Evolutionary conservation across 2,888 invertebrate species (phyloP), one percentile per base, ranked within the genome.

Genomic region (Hypena proboscidalis): DNA sequence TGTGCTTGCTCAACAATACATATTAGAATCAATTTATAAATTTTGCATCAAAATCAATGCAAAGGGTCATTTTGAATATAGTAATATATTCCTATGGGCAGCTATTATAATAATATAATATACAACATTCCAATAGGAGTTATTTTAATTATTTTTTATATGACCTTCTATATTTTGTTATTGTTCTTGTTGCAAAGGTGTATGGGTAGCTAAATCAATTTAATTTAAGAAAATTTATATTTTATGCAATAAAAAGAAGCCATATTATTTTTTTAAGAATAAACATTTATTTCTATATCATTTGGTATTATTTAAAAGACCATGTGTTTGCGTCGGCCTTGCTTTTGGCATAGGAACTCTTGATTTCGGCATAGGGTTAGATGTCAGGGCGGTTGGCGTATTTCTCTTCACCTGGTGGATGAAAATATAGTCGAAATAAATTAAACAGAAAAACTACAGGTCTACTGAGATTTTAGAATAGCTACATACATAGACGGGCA

Each of bases 1-100:
- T 83, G 39, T 83, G 83, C 50, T 80, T 84, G 53, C 66, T 88
- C 29, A 90, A 89, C 59, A 84, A 83, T 55, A 89, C 89, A 5
- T 89, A 77, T 68, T 89, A 68, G 10, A 20, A 4, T 23, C 36
- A 35, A n/a, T 40, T 14, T 15, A 21, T 15, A 42, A 5, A 40
- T 45, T 52, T 43, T 25, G 25, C n/a, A n/a, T n/a, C n/a, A n/a
- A n/a, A n/a, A n/a, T n/a, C n/a, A n/a, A n/a, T n/a, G n/a, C n/a
- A n/a, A n/a, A n/a, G n/a, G n/a, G n/a, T n/a, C n/a, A n/a, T n/a
- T n/a, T n/a, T n/a, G n/a, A n/a, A n/a, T n/a, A n/a, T n/a, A n/a
- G n/a, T n/a, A n/a, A n/a, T n/a, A n/a, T n/a, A n/a, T n/a, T n/a
- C n/a, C n/a, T n/a, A n/a, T n/a, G n/a, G n/a, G n/a, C n/a, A n/a